Evolutionary conservation across 2,888 invertebrate species (phyloP).

Genomic region (Acleris literana): DNA sequence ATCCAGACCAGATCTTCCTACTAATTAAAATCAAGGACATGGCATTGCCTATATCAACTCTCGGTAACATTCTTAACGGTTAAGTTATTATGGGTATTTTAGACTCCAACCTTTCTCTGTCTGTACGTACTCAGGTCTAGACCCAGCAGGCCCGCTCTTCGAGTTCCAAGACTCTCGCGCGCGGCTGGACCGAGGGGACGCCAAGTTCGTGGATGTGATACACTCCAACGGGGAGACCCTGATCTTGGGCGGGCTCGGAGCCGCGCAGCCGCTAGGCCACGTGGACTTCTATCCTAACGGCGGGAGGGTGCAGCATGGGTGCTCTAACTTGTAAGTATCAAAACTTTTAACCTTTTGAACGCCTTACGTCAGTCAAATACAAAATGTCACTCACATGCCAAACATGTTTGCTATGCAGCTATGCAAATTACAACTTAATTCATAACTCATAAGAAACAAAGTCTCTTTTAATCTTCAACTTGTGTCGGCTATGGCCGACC

Average conservation of each 20-base stretch:
- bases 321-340: constrained; percentile 88
- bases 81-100: not conserved
- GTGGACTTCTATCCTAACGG: constrained; percentile 97
- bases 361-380: too few relatives aligned
- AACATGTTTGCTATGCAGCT: too few relatives aligned
- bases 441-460: too few relatives aligned
- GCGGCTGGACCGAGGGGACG: constrained; percentile 92
- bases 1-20: too few relatives aligned
- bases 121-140: constrained; percentile 84
- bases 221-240: constrained; percentile 97
- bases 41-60: not conserved
- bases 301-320: constrained; percentile 95
- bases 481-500: not conserved
- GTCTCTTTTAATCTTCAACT: too few relatives aligned
- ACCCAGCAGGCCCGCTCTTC: constrained; percentile 96
- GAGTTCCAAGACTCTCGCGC: constrained; percentile 94
- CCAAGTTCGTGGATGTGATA: constrained; percentile 95
- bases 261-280: constrained; percentile 96
- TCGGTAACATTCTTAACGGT: not conserved
- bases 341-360: not conserved
- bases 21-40: too few relatives aligned
- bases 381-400: too few relatives aligned
- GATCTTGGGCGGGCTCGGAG: constrained; percentile 94
- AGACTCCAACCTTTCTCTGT: not conserved
- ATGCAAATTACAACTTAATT: too few relatives aligned